A percentile compares a stretch with the other conserved stretches of the same genome.
phyloP scores from a whole-genome alignment of 2,797 vertebrate genomes.

The Eulemur rubriventer region DNA sequence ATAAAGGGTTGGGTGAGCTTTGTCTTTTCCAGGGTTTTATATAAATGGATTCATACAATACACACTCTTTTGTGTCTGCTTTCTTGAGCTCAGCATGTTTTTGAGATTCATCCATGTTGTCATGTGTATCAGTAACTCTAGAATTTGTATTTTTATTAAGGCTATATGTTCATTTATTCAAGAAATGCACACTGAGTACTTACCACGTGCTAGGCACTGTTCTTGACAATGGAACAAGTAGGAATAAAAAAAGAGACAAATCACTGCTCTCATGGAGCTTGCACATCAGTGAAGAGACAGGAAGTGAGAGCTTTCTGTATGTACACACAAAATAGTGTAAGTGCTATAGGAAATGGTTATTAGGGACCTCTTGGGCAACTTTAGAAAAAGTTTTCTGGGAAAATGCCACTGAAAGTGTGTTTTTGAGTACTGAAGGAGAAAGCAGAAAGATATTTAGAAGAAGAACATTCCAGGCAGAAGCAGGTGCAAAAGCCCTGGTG shows the following conservation, averaged over 20 bases:
- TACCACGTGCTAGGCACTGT: not conserved
- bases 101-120: not conserved
- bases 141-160: not conserved
- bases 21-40: not conserved
- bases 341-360: not conserved
- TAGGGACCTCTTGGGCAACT: not conserved
- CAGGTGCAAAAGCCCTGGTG: not conserved
- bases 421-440: not conserved
- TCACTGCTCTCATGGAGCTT: not conserved
- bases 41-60: not conserved
- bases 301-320: not conserved
- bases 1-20: not conserved
- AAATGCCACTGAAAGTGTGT: not conserved
- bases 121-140: not conserved
- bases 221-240: not conserved
- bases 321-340: not conserved
- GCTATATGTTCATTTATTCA: not conserved
- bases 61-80: not conserved
- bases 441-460: not conserved
- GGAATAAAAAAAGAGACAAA: not conserved
- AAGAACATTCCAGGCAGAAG: not conserved
- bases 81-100: not conserved
- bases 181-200: not conserved
- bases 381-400: not conserved
- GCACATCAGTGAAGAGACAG: not conserved